Evolutionary conservation across 2,113 vertebrate species (phyloP).

Genomic region (Podilymbus podiceps): DNA sequence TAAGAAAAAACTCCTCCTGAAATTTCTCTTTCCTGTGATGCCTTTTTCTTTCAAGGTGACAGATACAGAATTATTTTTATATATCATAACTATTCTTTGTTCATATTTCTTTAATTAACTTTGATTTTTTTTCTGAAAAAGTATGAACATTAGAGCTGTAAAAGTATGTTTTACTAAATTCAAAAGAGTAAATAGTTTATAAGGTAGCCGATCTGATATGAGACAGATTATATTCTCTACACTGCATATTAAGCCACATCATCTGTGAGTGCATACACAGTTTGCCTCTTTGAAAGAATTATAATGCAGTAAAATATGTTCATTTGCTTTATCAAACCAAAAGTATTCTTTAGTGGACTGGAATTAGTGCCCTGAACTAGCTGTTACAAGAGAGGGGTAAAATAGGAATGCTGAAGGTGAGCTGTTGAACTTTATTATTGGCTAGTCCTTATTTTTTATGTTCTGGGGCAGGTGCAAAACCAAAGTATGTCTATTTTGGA

Average conservation of each 20-base stretch:
- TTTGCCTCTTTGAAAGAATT: not conserved
- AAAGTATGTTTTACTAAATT: not conserved
- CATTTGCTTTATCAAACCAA: not conserved
- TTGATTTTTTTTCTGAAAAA: not conserved
- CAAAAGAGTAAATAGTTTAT: not conserved
- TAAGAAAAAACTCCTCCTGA: not conserved
- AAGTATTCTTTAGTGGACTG: not conserved
- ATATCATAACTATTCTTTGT: not conserved
- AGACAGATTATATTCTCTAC: not conserved
- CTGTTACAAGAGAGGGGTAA: not conserved
- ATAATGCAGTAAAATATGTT: not conserved
- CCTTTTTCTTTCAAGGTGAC: not conserved
- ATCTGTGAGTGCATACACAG: rapidly evolving
- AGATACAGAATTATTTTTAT: not conserved
- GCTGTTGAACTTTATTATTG: not conserved
- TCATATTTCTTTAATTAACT: not conserved
- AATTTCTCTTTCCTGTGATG: not conserved
- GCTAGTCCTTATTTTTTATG: not conserved
- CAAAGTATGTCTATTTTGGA: not conserved
- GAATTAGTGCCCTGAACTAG: not conserved
- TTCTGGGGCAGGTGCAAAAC: not conserved
- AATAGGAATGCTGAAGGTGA: not conserved
- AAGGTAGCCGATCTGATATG: not conserved
- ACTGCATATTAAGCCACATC: not conserved
- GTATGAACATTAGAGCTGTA: not conserved